These are phyloP conservation scores for Meloidogyne exigua DNA, from an alignment of 1,140 invertebrate genomes.

Conservation along the genomic window DNA sequence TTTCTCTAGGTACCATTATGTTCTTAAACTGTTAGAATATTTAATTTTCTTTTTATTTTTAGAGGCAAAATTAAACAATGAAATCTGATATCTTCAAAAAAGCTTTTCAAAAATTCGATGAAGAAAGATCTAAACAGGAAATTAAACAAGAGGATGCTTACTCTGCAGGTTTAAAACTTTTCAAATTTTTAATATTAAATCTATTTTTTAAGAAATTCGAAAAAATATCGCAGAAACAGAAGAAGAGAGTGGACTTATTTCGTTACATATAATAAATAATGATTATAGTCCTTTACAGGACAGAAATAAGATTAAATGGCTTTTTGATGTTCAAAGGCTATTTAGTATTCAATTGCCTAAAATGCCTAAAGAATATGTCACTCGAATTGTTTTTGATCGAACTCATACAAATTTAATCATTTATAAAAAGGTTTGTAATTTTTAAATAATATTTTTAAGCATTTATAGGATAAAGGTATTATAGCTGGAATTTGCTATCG, in stretches of 20 bases:
- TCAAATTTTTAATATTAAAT: background rate
- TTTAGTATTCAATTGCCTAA: slow-evolving; percentile 90
- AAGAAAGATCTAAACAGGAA: background rate
- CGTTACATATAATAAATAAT: slow-evolving; percentile 41
- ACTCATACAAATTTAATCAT: slow-evolving; percentile 67
- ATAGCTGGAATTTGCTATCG: slow-evolving; percentile 98
- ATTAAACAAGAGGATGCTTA: background rate
- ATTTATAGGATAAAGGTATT: slow-evolving; percentile 67
- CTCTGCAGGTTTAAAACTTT: background rate
- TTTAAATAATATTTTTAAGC: background rate
- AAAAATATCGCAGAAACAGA: slow-evolving; percentile 37
- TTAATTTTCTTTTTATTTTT: too few relatives aligned
- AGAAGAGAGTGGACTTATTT: slow-evolving; percentile 39
- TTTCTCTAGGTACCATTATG: too few relatives aligned
- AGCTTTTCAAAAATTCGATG: background rate
- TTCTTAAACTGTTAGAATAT: too few relatives aligned
- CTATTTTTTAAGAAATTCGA: slow-evolving; percentile 20
- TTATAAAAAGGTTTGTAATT: slow-evolving; percentile 48
- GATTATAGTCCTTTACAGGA: slow-evolving; percentile 30
- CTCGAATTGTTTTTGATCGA: slow-evolving; percentile 92
- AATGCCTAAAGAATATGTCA: slow-evolving; percentile 98
- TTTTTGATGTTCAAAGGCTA: slow-evolving; percentile 81
- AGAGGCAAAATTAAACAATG: background rate
- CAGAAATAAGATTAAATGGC: slow-evolving; percentile 70
- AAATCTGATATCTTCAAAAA: background rate